A percentile compares a stretch with the other conserved stretches of the same genome.
Evolutionary conservation across 2,888 invertebrate genomes (phyloP).

Genomic region (Folsomia manolachei): DNA sequence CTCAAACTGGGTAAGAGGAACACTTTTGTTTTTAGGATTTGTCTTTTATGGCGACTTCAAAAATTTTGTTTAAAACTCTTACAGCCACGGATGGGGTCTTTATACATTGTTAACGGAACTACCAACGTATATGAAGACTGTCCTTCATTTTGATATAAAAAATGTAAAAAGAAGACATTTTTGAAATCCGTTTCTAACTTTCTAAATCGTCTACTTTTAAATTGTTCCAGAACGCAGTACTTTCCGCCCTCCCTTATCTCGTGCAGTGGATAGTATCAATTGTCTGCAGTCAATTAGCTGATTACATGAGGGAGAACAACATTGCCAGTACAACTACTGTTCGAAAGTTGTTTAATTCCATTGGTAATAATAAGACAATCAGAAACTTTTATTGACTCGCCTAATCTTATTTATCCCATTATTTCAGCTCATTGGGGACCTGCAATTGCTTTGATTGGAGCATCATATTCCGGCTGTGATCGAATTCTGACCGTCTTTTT

Average conservation of each 20-base stretch:
- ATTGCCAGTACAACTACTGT: constrained; percentile 55
- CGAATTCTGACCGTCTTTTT: constrained; percentile 62
- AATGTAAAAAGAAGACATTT: constrained; percentile 55
- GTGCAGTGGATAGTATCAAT: constrained; percentile 67
- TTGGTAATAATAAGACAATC: constrained; percentile 54
- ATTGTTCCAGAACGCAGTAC: constrained; percentile 58
- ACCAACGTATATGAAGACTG: constrained; percentile 79
- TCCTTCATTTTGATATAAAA: constrained; percentile 75
- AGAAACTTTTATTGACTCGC: not conserved
- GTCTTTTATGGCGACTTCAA: not conserved
- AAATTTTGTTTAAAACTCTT: not conserved
- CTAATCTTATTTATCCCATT: constrained; percentile 28
- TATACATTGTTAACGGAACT: constrained; percentile 79
- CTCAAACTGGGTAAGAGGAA: constrained; percentile 36
- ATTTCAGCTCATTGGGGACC: constrained; percentile 65
- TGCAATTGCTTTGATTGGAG: constrained; percentile 66
- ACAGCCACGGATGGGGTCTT: constrained; percentile 59
- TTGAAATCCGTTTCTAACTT: not conserved
- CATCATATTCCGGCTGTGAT: constrained; percentile 69
- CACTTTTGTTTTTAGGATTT: not conserved
- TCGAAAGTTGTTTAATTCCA: constrained; percentile 57
- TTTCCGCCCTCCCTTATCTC: constrained; percentile 65
- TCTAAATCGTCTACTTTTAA: constrained; percentile 10
- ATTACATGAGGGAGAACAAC: constrained; percentile 58
- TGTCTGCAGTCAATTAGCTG: constrained; percentile 65